Evolutionary conservation across 1,140 invertebrate genomes (phyloP), one percentile per base, ranked within the genome.

Genomic region (Eurytemora carolleeae): DNA sequence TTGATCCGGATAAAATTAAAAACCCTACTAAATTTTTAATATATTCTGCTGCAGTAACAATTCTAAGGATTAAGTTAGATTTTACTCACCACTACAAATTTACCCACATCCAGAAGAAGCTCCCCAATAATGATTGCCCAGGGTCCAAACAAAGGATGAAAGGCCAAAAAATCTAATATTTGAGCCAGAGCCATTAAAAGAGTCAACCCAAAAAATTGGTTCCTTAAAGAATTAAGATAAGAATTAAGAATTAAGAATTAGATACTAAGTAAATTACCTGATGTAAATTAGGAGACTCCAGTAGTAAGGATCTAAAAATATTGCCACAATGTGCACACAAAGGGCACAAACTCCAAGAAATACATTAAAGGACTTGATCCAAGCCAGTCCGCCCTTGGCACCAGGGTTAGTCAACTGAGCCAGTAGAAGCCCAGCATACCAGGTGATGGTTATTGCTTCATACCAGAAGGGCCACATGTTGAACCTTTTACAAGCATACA

Each of bases 121-220:
- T 59, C 58, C 2, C 58, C 67, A 66, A 82, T 82, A 66, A 82
- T 82, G 59, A 82, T 80, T 1, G 79, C 78, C 95, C 95, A 98
- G 0, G 95, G 95, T 44, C 95, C 95, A 70, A 99, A 99, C 0
- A 98, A 77, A 74, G 98, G 90, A 75, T 98, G 95, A 71, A 99
- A 98, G 7, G 93, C 96, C 19, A 94, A 72, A 69, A 93, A 94
- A 72, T 98, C 95, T 64, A 98, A 75, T 67, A 97, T 89, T 74
- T 97, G 91, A 12, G 98, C 89, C 73, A 93, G 98, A 55, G 90
- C 89, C 64, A 98, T 76, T 53, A 98, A 77, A 69, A 98, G 85
- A 57, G 89, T 88, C 66, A 95, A 76, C 0, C 92, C 93, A 67
- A 98, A 89, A 66, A 95, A 81, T 75, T 98, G 92, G 75, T 98